Percentiles rank a stretch among this genome's conserved stretches.
Evolutionary conservation across 2,888 invertebrate genomes (phyloP).

Genomic region (Sminthurinus aureus): DNA sequence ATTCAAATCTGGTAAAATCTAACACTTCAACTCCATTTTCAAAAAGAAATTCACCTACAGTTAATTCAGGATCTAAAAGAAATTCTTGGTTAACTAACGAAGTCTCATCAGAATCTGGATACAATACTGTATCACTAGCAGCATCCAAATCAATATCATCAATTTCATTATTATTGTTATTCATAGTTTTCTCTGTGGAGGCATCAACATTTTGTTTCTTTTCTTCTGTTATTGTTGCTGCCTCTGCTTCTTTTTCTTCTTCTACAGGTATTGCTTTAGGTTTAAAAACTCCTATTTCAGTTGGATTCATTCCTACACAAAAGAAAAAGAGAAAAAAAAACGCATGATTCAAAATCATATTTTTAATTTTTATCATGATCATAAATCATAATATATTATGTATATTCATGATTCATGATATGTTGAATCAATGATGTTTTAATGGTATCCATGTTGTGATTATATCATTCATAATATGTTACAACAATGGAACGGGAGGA

Average conservation of each 20-base stretch:
- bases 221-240: slow-evolving; percentile 3
- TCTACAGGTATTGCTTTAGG: slow-evolving; percentile 64
- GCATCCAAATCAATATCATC: slow-evolving; percentile 34
- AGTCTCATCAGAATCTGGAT: slow-evolving; percentile 70
- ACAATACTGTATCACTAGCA: not conserved
- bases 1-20: slow-evolving; percentile 87
- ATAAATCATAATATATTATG: too few species aligned
- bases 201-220: slow-evolving; percentile 66
- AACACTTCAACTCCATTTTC: slow-evolving; percentile 69
- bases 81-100: slow-evolving; percentile 87
- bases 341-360: too few species aligned
- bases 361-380: too few species aligned
- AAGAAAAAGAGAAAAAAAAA: slow-evolving; percentile 14
- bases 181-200: not conserved
- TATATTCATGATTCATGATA: not conserved
- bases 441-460: slow-evolving; percentile 36
- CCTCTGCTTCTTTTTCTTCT: slow-evolving; percentile 5
- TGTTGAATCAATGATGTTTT: not conserved
- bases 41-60: slow-evolving; percentile 76
- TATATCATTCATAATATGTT: too few species aligned
- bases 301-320: slow-evolving; percentile 75
- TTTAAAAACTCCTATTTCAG: slow-evolving; percentile 71
- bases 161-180: slow-evolving; percentile 63
- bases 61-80: slow-evolving; percentile 77
- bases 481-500: too few species aligned